phyloP scores from a whole-genome alignment of 2,888 invertebrate genomes.

The Pasiphila rectangulata region DNA sequence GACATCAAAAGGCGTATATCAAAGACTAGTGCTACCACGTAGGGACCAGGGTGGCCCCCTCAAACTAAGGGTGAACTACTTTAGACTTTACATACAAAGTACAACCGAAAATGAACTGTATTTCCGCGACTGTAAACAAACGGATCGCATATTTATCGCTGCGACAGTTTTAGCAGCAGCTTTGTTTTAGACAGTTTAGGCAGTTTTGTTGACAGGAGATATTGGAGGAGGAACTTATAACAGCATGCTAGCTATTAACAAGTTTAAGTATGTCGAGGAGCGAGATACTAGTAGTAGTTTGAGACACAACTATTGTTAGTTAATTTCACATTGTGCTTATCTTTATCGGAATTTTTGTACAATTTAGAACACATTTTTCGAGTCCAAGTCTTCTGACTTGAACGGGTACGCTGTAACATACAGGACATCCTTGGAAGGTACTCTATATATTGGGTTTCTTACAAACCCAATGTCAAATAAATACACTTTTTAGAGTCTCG shows the following conservation, averaged over 20 bases:
- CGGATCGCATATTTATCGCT: slow-evolving; percentile 31
- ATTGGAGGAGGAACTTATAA: slow-evolving; percentile 7
- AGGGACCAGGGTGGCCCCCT: slow-evolving; percentile 51
- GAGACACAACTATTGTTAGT: too few relatives aligned
- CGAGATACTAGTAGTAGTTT: too few relatives aligned
- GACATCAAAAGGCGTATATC: slow-evolving; percentile 75
- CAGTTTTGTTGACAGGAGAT: slow-evolving; percentile 20
- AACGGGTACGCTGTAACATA: too few relatives aligned
- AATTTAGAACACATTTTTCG: too few relatives aligned
- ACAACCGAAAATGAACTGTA: slow-evolving; percentile 32
- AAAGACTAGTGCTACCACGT: slow-evolving; percentile 64
- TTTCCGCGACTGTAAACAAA: slow-evolving; percentile 28
- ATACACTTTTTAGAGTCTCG: too few relatives aligned
- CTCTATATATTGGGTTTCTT: too few relatives aligned
- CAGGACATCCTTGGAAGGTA: too few relatives aligned
- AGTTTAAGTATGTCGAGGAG: slow-evolving; percentile 23
- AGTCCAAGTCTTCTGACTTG: too few relatives aligned
- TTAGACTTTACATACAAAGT: slow-evolving; percentile 60
- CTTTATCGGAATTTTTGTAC: too few relatives aligned
- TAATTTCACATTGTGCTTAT: too few relatives aligned
- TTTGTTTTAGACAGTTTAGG: slow-evolving; percentile 29
- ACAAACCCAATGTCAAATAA: too few relatives aligned
- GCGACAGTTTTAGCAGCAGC: slow-evolving; percentile 30
- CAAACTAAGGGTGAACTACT: slow-evolving; percentile 56
- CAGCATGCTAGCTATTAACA: not conserved